phyloP scores from a whole-genome alignment of 2,888 invertebrate genomes.

The Glyphotaelius pellucidus region DNA sequence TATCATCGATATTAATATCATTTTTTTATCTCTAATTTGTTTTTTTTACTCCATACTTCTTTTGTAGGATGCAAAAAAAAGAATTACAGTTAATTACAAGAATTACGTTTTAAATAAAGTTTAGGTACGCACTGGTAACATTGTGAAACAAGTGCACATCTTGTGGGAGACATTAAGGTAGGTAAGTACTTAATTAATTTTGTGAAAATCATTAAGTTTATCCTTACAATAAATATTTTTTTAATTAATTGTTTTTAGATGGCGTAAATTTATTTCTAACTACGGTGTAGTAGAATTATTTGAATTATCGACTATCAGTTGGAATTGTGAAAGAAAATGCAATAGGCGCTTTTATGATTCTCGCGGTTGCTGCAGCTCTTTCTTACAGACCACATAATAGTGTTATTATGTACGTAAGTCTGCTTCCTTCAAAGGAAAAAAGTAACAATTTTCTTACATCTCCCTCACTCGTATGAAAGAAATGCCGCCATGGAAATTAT shows the following conservation, averaged over 20 bases:
- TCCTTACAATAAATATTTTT: neutral
- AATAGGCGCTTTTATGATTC: too few relatives aligned
- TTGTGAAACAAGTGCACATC: neutral
- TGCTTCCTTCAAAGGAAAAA: too few relatives aligned
- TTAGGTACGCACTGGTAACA: neutral
- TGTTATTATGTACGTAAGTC: too few relatives aligned
- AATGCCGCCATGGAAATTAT: too few relatives aligned
- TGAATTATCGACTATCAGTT: neutral
- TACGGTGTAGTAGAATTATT: neutral
- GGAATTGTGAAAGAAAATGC: neutral
- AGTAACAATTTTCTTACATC: too few relatives aligned
- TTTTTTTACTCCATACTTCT: neutral
- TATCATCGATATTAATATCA: neutral
- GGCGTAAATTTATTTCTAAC: neutral
- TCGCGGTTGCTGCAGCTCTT: too few relatives aligned
- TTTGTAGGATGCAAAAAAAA: neutral
- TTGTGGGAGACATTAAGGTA: neutral
- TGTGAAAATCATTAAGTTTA: neutral
- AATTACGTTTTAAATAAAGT: neutral
- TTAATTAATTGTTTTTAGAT: neutral
- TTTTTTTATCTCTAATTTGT: neutral
- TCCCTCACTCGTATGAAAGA: too few relatives aligned
- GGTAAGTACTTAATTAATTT: neutral
- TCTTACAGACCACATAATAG: too few relatives aligned
- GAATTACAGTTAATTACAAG: too few relatives aligned